These are phyloP conservation scores for Melipona bicolor DNA, from an alignment of 2,888 invertebrate species.

Conservation along the genomic window DNA sequence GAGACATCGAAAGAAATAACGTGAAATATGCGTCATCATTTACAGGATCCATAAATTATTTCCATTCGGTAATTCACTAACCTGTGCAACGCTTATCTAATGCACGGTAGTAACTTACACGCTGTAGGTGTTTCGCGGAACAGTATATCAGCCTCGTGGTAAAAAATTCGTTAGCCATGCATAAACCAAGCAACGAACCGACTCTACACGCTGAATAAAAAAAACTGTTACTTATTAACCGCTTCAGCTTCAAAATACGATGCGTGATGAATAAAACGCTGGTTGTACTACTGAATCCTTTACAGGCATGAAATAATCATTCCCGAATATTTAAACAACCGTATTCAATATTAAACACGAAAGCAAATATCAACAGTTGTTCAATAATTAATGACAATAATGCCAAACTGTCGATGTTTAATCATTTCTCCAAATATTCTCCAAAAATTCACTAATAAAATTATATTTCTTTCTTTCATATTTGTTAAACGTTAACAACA, in stretches of 20 bases:
- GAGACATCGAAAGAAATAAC: neutral
- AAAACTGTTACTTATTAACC: constrained; percentile 18
- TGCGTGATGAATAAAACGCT: neutral
- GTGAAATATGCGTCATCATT: neutral
- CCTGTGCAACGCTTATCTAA: constrained; percentile 26
- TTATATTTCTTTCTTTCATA: too few relatives aligned
- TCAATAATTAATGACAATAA: neutral
- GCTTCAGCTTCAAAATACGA: neutral
- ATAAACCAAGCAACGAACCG: constrained; percentile 3
- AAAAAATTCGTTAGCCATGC: constrained; percentile 38
- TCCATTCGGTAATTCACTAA: neutral
- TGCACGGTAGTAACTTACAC: constrained; percentile 19
- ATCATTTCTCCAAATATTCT: neutral
- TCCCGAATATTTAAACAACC: neutral
- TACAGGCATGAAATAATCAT: neutral
- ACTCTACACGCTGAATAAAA: neutral
- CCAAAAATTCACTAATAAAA: too few relatives aligned
- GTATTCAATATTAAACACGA: neutral
- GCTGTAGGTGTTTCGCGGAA: neutral
- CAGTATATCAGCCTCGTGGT: constrained; percentile 37
- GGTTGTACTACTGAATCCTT: neutral
- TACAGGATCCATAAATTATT: constrained; percentile 11
- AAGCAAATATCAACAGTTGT: neutral
- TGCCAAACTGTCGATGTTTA: too few relatives aligned
- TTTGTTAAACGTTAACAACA: too few relatives aligned